Conservation (phyloP, 2,888 invertebrate genomes). For the Bimastos eiseni region DNA sequence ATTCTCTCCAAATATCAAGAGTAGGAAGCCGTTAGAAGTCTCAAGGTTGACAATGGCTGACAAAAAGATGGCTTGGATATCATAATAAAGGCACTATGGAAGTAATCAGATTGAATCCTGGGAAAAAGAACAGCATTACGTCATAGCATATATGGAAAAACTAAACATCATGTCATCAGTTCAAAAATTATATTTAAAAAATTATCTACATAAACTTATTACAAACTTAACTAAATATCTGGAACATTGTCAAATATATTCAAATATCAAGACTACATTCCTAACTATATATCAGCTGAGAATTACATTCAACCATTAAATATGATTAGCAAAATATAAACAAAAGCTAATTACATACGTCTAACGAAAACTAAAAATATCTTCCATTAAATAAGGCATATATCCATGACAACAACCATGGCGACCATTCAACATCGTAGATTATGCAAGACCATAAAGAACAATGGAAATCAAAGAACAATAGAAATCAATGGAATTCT, state of each 20-base stretch:
- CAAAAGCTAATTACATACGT: neutral
- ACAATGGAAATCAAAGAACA: neutral
- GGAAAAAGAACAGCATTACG: neutral
- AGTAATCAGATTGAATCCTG: neutral
- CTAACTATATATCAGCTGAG: neutral
- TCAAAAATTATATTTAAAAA: neutral
- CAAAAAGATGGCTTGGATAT: no score
- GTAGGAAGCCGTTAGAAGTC: neutral
- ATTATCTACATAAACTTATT: neutral
- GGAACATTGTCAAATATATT: neutral
- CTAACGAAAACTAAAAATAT: neutral
- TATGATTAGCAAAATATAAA: neutral
- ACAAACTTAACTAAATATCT: neutral
- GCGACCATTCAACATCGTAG: neutral
- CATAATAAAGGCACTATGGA: no score
- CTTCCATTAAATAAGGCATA: neutral
- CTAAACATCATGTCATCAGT: neutral
- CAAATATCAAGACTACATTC: conserved; percentile 1
- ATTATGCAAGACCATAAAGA: neutral
- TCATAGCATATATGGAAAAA: neutral
- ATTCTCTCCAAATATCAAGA: neutral
- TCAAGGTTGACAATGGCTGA: neutral
- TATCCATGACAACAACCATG: neutral
- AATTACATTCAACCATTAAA: neutral
- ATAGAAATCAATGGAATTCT: neutral